Conservation (phyloP, 2,797 vertebrate species). For the Oceanodroma leucorhoa region DNA sequence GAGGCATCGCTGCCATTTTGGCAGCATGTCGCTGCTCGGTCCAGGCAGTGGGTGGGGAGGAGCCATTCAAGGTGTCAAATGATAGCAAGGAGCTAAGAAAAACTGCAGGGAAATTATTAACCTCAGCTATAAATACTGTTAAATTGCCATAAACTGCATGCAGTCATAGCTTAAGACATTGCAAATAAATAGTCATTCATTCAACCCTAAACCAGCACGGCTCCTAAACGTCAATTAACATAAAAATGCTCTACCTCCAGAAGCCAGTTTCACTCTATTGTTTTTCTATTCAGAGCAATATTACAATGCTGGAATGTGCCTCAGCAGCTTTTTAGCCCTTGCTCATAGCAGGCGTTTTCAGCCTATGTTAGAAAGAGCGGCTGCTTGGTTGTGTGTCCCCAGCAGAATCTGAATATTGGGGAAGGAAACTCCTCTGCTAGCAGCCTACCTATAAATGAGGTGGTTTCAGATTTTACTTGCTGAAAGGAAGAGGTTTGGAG, state of each 20-base stretch:
- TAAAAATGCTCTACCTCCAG: not conserved
- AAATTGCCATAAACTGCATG: slow-evolving; percentile 19
- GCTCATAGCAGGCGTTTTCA: not conserved
- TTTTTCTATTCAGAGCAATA: slow-evolving; percentile 2
- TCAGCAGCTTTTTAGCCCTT: not conserved
- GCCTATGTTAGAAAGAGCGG: not conserved
- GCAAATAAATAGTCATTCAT: slow-evolving; percentile 29
- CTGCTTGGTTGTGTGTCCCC: not conserved
- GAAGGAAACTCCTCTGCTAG: not conserved
- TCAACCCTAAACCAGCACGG: not conserved
- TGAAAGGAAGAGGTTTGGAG: not conserved
- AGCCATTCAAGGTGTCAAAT: slow-evolving; percentile 38
- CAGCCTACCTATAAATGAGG: not conserved
- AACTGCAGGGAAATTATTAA: slow-evolving; percentile 45
- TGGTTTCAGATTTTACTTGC: not conserved
- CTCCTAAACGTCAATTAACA: slow-evolving; percentile 36
- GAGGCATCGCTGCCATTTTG: not conserved
- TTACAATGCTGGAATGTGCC: not conserved
- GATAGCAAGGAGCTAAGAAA: slow-evolving; percentile 55
- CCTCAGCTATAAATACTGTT: slow-evolving; percentile 45
- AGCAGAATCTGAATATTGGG: not conserved
- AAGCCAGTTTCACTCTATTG: not conserved
- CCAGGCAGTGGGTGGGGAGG: not conserved
- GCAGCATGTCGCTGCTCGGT: accelerated
- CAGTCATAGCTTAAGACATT: not conserved